phyloP scores from a whole-genome alignment of 1,140 invertebrate genomes.

The Cecropterus lyciades region DNA sequence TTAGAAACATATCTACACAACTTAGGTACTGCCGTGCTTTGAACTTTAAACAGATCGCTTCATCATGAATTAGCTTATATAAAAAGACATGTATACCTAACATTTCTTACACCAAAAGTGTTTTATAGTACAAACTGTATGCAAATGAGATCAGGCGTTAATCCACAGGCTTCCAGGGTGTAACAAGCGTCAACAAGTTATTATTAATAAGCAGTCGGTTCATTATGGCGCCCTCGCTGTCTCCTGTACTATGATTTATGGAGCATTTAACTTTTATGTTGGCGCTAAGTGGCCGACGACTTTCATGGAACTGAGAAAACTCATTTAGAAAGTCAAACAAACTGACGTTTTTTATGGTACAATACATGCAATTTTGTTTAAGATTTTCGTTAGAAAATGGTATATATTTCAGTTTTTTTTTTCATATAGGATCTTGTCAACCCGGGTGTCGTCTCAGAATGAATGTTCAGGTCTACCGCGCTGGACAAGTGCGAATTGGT shows the following conservation, averaged over 20 bases:
- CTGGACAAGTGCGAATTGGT: too few relatives aligned
- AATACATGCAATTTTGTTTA: background rate
- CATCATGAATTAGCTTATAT: too few relatives aligned
- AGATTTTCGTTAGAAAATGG: background rate
- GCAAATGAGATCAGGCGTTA: slow-evolving; percentile 33
- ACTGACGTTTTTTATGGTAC: background rate
- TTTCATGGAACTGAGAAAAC: slow-evolving; percentile 35
- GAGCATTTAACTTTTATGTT: slow-evolving; percentile 33
- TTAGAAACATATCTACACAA: too few relatives aligned
- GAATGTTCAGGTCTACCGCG: too few relatives aligned
- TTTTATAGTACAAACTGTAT: slow-evolving; percentile 25
- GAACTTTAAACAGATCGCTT: too few relatives aligned
- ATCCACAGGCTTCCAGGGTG: slow-evolving; percentile 20
- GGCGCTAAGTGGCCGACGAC: slow-evolving; percentile 27
- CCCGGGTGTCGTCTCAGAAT: too few relatives aligned
- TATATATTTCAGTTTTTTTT: background rate
- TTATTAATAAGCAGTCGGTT: slow-evolving; percentile 36
- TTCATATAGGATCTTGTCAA: too few relatives aligned
- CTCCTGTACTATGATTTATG: slow-evolving; percentile 37
- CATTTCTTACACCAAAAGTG: background rate
- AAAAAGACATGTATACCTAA: too few relatives aligned
- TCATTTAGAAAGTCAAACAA: slow-evolving; percentile 23
- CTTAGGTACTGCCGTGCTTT: too few relatives aligned
- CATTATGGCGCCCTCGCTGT: slow-evolving; percentile 31
- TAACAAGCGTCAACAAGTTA: slow-evolving; percentile 37